These are phyloP conservation scores for Trichonephila clavipes DNA, from an alignment of 1,140 invertebrate species.

Conservation along the genomic window DNA sequence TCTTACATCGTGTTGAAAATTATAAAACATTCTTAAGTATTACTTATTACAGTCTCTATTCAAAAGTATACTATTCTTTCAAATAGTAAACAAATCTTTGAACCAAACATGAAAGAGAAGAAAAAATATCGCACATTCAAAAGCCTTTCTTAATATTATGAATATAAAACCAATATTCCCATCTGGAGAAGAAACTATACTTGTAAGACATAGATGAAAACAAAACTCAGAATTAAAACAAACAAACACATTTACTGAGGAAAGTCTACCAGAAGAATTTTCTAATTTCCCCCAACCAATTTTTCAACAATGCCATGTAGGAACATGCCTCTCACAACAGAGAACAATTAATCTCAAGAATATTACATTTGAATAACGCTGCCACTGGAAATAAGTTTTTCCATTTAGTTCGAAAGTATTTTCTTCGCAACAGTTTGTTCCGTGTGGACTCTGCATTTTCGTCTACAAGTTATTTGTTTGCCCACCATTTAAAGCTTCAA, in stretches of 20 bases:
- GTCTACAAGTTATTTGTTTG: slow-evolving; percentile 40
- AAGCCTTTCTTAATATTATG: not conserved
- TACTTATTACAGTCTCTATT: too few species aligned
- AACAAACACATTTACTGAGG: not conserved
- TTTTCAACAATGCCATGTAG: slow-evolving; percentile 11
- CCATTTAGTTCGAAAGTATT: slow-evolving; percentile 16
- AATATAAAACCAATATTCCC: not conserved
- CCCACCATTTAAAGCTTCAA: slow-evolving; percentile 12
- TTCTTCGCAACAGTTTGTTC: slow-evolving; percentile 22
- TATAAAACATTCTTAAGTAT: too few species aligned
- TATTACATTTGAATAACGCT: slow-evolving; percentile 35
- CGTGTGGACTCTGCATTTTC: not conserved
- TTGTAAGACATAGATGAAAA: not conserved
- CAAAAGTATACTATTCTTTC: too few species aligned
- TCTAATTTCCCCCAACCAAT: slow-evolving; percentile 5
- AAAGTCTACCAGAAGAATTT: not conserved
- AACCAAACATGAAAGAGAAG: too few species aligned
- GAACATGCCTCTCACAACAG: not conserved
- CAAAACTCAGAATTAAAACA: not conserved
- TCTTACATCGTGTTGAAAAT: too few species aligned
- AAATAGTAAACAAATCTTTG: too few species aligned
- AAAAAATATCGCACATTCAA: not conserved
- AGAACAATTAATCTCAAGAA: slow-evolving; percentile 36
- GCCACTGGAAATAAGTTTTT: slow-evolving; percentile 10
- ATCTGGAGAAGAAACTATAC: not conserved